Evolutionary conservation across 2,113 vertebrate species (phyloP).

Genomic region (Dinomys branickii): DNA sequence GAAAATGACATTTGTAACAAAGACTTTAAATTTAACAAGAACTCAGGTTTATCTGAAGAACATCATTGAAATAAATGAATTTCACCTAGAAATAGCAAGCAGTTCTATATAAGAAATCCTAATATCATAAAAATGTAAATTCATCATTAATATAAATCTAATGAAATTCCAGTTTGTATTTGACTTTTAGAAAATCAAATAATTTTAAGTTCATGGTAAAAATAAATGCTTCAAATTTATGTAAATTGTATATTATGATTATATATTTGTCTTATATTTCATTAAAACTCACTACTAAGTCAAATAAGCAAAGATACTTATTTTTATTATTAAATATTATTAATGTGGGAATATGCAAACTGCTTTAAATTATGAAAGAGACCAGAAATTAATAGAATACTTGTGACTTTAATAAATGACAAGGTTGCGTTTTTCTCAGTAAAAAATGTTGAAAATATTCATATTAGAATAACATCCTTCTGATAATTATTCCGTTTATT

Average conservation of each 20-base stretch:
- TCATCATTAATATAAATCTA: not conserved
- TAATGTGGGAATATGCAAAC: not conserved
- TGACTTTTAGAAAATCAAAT: not conserved
- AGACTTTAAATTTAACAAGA: not conserved
- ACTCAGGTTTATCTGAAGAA: not conserved
- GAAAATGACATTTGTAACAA: not conserved
- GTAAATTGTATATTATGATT: not conserved
- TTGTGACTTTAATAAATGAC: not conserved
- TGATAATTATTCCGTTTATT: too few relatives aligned
- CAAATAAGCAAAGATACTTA: not conserved
- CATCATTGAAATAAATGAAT: not conserved
- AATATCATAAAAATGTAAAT: not conserved
- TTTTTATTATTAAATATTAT: not conserved
- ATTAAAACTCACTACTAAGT: not conserved
- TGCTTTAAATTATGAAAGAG: not conserved
- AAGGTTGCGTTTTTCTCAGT: slow-evolving; percentile 34
- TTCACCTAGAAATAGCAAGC: not conserved
- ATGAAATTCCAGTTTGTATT: not conserved
- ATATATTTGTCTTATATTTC: not conserved
- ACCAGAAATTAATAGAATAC: not conserved
- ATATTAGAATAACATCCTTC: not conserved
- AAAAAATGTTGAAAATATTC: not conserved
- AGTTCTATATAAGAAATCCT: not conserved
- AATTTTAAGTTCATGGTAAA: not conserved
- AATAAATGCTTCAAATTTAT: not conserved